phyloP scores from a whole-genome alignment of 2,113 vertebrate genomes.

The Alligator sinensis region DNA sequence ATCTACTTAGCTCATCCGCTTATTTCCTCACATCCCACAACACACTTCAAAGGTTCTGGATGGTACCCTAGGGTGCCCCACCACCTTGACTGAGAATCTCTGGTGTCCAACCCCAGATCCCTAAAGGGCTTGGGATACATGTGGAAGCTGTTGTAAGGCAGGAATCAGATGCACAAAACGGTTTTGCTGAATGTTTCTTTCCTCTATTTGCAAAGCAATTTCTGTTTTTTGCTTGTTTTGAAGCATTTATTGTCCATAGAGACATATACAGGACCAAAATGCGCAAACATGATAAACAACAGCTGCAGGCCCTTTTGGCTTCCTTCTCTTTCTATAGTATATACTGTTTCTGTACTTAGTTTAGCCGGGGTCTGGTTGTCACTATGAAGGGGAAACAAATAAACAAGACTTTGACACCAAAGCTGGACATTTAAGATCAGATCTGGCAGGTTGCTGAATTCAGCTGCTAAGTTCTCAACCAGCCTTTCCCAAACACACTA shows the following conservation, averaged over 20 bases:
- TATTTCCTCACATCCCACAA: too few relatives aligned
- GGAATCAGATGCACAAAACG: constrained; percentile 45
- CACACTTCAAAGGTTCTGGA: too few relatives aligned
- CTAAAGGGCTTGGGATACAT: too few relatives aligned
- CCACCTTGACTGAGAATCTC: background rate
- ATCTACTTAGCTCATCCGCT: too few relatives aligned
- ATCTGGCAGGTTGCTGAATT: background rate
- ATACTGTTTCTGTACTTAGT: background rate
- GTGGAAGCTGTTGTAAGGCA: constrained; percentile 10
- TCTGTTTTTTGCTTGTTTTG: constrained; percentile 23
- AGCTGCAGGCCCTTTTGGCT: constrained; percentile 56
- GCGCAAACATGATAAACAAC: constrained; percentile 38
- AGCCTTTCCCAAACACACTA: background rate
- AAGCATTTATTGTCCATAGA: constrained; percentile 42
- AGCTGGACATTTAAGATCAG: background rate
- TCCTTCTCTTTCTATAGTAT: constrained; percentile 28
- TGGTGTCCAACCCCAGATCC: too few relatives aligned
- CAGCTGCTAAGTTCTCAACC: background rate
- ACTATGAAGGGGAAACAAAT: background rate
- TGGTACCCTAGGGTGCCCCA: too few relatives aligned
- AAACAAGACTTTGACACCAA: background rate
- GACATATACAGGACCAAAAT: constrained; percentile 22
- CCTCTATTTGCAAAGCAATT: background rate
- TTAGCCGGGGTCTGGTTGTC: background rate
- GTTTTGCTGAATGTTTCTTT: constrained; percentile 20